Base-by-base conservation (phyloP, 2,888 invertebrate genomes). In the Callosobruchus maculatus region DNA sequence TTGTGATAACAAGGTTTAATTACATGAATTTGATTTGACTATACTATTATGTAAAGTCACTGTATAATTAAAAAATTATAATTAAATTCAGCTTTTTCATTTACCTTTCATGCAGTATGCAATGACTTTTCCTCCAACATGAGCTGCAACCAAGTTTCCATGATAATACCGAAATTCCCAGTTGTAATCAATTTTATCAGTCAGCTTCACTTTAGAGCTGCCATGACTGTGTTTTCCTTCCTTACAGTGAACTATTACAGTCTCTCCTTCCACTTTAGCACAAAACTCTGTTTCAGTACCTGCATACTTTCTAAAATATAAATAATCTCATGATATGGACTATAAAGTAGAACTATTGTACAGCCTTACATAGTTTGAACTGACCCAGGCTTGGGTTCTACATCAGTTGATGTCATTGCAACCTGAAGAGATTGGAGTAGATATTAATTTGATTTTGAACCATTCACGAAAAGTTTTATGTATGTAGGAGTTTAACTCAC, bases 51-150 rank as follows among this genome's bases (percentile, higher is more conserved):
- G 26, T 26, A 26, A 7, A 26, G 7, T 4, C 7, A 26, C 2
- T 26, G 26, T 26, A 26, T n/a, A n/a, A n/a, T n/a, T n/a, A n/a
- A n/a, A n/a, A n/a, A n/a, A n/a, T n/a, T n/a, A n/a, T n/a, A n/a
- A n/a, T n/a, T n/a, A n/a, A n/a, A n/a, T n/a, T n/a, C n/a, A n/a
- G n/a, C n/a, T n/a, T 26, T 26, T 26, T 4, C 26, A 26, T 31
- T 71, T 74, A 96, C 97, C 94, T 92, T 95, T 96, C 77, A 98
- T 93, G 75, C 93, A 95, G 88, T 97, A 98, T 0, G 98, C 98
- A 79, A 97, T 89, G 86, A 94, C 95, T 83, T 94, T 93, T 73
- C 95, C 95, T 83, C 92, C 92, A 82, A 94, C 91, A 86, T 98
- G 97, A 68, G 96, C 93, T 13, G 97, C 96, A 68, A 98, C 91